Evolutionary conservation across 1,140 invertebrate species (phyloP), one percentile per base, ranked within the genome.

Genomic region (Muscidifurax raptorellus): DNA sequence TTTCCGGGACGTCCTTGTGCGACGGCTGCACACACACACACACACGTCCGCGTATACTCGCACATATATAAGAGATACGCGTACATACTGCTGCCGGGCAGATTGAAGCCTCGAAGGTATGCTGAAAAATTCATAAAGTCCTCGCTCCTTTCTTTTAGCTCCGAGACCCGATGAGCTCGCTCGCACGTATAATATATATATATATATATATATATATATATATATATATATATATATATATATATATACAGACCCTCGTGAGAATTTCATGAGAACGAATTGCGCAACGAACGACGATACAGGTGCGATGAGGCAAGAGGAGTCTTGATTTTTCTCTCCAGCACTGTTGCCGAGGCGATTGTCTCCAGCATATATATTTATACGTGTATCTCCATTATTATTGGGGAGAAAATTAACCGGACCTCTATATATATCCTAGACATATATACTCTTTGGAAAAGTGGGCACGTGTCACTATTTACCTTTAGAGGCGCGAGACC

Each of bases 51-150:
- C 59, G 59, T 22, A 25, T 25, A 64, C 59, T 4, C 59, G 59
- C 59, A 13, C n/a, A 13, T 64, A 64, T 64, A 64, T 64, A 64
- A 5, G n/a, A 7, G n/a, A 67, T 40, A 67, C 13, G 28, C 5
- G 27, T 28, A 30, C n/a, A 44, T 9, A 5, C 52, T n/a, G 1
- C 77, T 25, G 3, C 22, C 77, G 25, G 13, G 75, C 10, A 78
- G 40, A 83, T 83, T 78, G 82, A 78, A 83, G 82, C 64, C 66
- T 71, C 75, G 75, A 36, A 78, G 82, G 75, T 78, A 27, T 44
- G 59, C 32, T 83, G 82, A 83, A 83, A 83, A 83, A 83, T 83
- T 83, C 82, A 83, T 78, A 83, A 78, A 78, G 81, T 78, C 40
- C 75, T 32, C 81, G 15, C 27, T 72, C 78, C 82, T 59, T 78